Base-by-base conservation (phyloP, 1,140 invertebrate species). In the Dermatophagoides farinae region DNA sequence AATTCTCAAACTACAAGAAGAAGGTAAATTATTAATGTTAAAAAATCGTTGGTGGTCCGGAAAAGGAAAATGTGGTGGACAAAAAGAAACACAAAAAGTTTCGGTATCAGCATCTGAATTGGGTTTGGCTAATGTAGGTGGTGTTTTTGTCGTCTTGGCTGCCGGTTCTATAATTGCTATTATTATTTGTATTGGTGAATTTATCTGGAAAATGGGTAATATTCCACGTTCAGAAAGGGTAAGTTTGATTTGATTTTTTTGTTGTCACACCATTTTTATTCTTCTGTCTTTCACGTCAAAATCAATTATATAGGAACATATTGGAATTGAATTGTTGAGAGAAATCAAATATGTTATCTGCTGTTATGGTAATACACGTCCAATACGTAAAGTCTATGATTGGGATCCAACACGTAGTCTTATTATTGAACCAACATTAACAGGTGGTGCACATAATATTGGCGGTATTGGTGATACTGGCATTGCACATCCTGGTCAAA, bases 331-430 rank as follows among this genome's bases (percentile, higher is more conserved):
- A 23, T 57, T 70, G 18, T 62, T 65, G 44, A 52, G 66, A 65
- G 85, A 89, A 67, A 64, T 87, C 11, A 80, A 79, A 66, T 88
- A 88, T 64, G 80, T 83, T 8, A 65, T 82, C 0, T 80, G 79
- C 66, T 87, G 83, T 65, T 81, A 79, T 31, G 82, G 81, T 0
- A 82, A 81, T 31, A 81, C 80, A 1, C 88, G 86, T 60, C 75
- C 60, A 9, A 52, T 66, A 43, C 54, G 64, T 16, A 64, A 64
- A 37, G 51, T 25, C 1, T 60, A 10, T 8, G 61, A 61, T 5
- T 54, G 52, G 38, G 39, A 53, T 14, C 54, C 60, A 9, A 40
- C 51, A 12, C 66, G 22, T n/a, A 54, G 14, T 54, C n/a, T 63
- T 12, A 52, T 61, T 18, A 61, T 52, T n/a, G 40, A 61, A 23